Percentiles rank a stretch among this genome's conserved stretches.
phyloP scores from a whole-genome alignment of 1,140 invertebrate genomes.

The Drosophila burlai region DNA sequence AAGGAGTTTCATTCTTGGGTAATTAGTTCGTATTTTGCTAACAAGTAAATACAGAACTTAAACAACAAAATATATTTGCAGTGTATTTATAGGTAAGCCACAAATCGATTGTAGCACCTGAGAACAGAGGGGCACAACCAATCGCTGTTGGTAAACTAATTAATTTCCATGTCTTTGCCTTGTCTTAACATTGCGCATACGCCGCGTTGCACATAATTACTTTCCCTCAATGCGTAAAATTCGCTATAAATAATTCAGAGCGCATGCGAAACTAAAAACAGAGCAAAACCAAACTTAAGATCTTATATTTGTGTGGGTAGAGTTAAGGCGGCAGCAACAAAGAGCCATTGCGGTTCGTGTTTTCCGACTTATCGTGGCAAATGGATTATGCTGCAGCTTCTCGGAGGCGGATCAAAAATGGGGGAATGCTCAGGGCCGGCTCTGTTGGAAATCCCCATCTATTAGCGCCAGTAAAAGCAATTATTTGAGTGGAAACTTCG shows the following conservation, averaged over 20 bases:
- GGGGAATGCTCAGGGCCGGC: not conserved
- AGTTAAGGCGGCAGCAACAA: conserved; percentile 1
- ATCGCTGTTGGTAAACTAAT: conserved; percentile 63
- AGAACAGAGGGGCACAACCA: conserved; percentile 1
- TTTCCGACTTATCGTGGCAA: conserved; percentile 46
- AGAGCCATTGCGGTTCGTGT: conserved; percentile 20
- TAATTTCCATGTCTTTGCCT: conserved; percentile 64
- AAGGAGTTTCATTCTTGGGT: too few relatives aligned
- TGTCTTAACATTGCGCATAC: conserved; percentile 65
- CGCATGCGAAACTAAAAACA: conserved; percentile 47
- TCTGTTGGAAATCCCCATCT: conserved; percentile 27
- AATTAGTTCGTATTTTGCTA: not conserved
- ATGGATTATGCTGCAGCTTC: conserved; percentile 52
- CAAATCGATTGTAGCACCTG: conserved; percentile 31
- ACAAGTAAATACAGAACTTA: not conserved
- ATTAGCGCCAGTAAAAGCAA: conserved; percentile 67
- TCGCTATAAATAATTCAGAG: conserved; percentile 69
- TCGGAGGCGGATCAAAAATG: conserved; percentile 4
- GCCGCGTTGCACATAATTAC: conserved; percentile 72
- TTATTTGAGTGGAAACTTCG: conserved; percentile 70
- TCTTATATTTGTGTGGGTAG: not conserved
- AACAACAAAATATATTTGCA: not conserved
- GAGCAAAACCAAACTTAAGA: conserved; percentile 17
- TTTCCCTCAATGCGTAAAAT: conserved; percentile 25
- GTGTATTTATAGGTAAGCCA: conserved; percentile 1